A percentile compares a stretch with the other conserved stretches of the same genome.
These are phyloP conservation scores for Bos javanicus DNA, from an alignment of 2,113 vertebrate species.

Conservation along the genomic window DNA sequence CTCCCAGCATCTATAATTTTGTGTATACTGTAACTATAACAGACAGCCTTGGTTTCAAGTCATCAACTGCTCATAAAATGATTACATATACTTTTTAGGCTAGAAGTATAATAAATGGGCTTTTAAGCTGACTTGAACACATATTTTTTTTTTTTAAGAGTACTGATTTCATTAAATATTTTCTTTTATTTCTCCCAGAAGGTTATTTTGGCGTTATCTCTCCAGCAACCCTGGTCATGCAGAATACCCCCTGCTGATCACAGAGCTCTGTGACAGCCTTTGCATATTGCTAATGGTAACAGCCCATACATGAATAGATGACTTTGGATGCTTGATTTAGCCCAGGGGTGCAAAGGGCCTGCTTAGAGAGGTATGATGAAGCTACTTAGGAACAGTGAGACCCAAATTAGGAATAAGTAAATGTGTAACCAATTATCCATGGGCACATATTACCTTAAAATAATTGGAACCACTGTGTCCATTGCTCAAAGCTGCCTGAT, in stretches of 20 bases:
- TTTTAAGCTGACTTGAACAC: conserved; percentile 46
- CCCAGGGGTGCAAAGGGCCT: conserved; percentile 63
- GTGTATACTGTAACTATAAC: background rate
- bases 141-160: conserved; percentile 41
- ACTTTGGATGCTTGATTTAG: conserved; percentile 61
- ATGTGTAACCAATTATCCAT: conserved; percentile 71
- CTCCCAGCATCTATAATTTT: conserved; percentile 52
- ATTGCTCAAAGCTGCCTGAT: conserved; percentile 52
- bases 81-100: conserved; percentile 40
- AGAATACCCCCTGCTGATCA: conserved; percentile 73
- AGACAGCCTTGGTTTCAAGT: conserved; percentile 47
- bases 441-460: conserved; percentile 66
- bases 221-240: conserved; percentile 40
- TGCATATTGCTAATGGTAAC: conserved; percentile 70
- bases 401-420: conserved; percentile 66
- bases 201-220: conserved; percentile 61
- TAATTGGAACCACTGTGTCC: conserved; percentile 72
- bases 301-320: conserved; percentile 44
- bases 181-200: conserved; percentile 66
- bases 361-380: conserved; percentile 69
- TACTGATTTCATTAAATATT: conserved; percentile 43
- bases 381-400: conserved; percentile 53
- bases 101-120: conserved; percentile 48
- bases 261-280: conserved; percentile 56
- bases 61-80: conserved; percentile 1